Evolutionary conservation across 2,113 vertebrate genomes (phyloP).

Genomic region (Lampris incognitus): DNA sequence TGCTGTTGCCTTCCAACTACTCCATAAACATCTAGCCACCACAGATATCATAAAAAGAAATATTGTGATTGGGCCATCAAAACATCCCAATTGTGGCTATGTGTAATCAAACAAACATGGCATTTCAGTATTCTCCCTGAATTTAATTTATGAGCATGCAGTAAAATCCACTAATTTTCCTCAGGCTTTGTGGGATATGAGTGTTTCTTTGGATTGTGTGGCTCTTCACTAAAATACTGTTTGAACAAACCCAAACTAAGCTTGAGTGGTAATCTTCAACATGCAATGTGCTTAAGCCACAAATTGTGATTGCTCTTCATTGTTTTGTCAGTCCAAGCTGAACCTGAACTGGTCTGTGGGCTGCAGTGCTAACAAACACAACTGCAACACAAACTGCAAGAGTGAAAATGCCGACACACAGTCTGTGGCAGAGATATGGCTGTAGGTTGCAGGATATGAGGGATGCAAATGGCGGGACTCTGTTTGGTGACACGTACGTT

Average conservation of each 20-base stretch:
- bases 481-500: neutral
- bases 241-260: constrained; percentile 49
- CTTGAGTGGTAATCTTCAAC: constrained; percentile 52
- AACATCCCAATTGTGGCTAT: constrained; percentile 43
- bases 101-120: constrained; percentile 61
- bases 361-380: constrained; percentile 40
- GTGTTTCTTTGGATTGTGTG: constrained; percentile 38
- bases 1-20: constrained; percentile 44
- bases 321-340: constrained; percentile 48
- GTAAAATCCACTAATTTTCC: constrained; percentile 52
- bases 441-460: neutral
- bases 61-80: constrained; percentile 55
- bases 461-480: neutral
- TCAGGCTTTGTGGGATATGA: constrained; percentile 41
- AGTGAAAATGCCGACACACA: constrained; percentile 6
- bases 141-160: constrained; percentile 53
- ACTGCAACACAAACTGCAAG: constrained; percentile 21
- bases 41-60: constrained; percentile 61
- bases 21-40: constrained; percentile 55
- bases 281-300: constrained; percentile 49
- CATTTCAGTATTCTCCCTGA: constrained; percentile 40
- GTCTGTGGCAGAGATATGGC: constrained; percentile 11
- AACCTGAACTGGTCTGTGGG: constrained; percentile 40
- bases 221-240: constrained; percentile 37
- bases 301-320: constrained; percentile 56